Evolutionary conservation across 2,888 invertebrate genomes (phyloP).

Genomic region (Pristionchus japonicus): DNA sequence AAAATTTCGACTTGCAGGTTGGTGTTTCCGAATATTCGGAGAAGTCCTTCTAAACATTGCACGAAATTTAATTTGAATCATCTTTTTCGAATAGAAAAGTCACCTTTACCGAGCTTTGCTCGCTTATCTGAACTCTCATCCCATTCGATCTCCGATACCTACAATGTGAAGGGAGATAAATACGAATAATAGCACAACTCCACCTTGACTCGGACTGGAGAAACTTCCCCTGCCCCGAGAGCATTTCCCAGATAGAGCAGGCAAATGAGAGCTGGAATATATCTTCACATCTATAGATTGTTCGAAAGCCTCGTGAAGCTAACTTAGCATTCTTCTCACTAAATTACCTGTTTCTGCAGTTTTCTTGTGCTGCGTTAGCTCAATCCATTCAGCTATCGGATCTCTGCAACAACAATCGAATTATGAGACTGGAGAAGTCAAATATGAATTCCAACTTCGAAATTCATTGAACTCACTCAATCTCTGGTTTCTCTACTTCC

Average conservation of each 20-base stretch:
- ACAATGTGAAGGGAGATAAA: too few species aligned
- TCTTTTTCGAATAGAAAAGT: not conserved
- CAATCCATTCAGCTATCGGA: not conserved
- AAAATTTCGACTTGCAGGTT: not conserved
- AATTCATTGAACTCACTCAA: too few species aligned
- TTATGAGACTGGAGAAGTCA: too few species aligned
- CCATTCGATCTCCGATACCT: not conserved
- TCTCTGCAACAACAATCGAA: not conserved
- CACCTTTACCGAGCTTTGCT: not conserved
- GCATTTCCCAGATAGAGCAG: not conserved
- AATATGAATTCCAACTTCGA: too few species aligned
- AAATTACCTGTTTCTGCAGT: not conserved
- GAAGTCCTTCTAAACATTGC: not conserved
- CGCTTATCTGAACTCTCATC: not conserved
- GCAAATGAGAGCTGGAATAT: not conserved
- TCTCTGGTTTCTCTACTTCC: too few species aligned
- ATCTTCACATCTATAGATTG: not conserved
- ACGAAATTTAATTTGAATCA: not conserved
- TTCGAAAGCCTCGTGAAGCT: not conserved
- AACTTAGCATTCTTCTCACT: not conserved
- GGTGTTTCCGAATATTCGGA: not conserved
- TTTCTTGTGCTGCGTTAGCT: not conserved
- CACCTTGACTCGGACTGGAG: not conserved
- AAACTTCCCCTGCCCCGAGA: not conserved
- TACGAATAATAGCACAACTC: too few species aligned